A percentile compares a stretch with the other conserved stretches of the same genome.
phyloP scores from a whole-genome alignment of 2,888 invertebrate species.

The Dryobotodes eremita region DNA sequence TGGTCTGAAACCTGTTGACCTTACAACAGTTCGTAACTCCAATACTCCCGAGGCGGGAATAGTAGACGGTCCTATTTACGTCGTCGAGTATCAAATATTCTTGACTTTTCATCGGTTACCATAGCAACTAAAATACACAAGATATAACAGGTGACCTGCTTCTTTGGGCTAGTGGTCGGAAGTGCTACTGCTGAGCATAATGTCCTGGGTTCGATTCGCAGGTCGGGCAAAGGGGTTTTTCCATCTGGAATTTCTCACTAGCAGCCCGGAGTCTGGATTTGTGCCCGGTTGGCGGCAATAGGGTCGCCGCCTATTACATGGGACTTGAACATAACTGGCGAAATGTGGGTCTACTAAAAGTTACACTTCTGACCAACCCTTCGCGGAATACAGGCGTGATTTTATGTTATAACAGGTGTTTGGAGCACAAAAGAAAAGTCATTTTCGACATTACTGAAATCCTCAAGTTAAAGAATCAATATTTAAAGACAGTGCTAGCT shows the following conservation, averaged over 20 bases:
- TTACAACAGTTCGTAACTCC: slow-evolving; percentile 19
- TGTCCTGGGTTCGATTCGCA: too few species aligned
- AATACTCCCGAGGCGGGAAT: slow-evolving; percentile 29
- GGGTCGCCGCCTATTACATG: too few species aligned
- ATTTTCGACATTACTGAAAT: background rate
- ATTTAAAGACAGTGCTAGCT: background rate
- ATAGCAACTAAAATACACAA: slow-evolving; percentile 13
- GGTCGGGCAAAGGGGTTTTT: too few species aligned
- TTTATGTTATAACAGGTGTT: background rate
- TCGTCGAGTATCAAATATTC: slow-evolving; percentile 24
- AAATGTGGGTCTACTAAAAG: too few species aligned
- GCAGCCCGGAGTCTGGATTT: too few species aligned
- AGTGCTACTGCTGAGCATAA: too few species aligned
- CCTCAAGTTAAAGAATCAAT: background rate
- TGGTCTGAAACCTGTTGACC: slow-evolving; percentile 49
- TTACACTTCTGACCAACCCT: too few species aligned
- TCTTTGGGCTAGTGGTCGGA: too few species aligned
- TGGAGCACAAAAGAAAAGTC: background rate
- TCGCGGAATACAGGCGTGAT: too few species aligned
- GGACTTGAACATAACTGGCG: too few species aligned
- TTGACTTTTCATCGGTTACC: slow-evolving; percentile 14
- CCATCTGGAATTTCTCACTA: too few species aligned
- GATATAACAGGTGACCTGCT: background rate
- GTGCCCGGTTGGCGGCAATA: too few species aligned
- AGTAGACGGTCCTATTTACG: slow-evolving; percentile 29